Percentiles rank a stretch among this genome's conserved stretches.
Evolutionary conservation across 2,888 invertebrate genomes (phyloP).

Genomic region (Chrysopilus asiliformis): DNA sequence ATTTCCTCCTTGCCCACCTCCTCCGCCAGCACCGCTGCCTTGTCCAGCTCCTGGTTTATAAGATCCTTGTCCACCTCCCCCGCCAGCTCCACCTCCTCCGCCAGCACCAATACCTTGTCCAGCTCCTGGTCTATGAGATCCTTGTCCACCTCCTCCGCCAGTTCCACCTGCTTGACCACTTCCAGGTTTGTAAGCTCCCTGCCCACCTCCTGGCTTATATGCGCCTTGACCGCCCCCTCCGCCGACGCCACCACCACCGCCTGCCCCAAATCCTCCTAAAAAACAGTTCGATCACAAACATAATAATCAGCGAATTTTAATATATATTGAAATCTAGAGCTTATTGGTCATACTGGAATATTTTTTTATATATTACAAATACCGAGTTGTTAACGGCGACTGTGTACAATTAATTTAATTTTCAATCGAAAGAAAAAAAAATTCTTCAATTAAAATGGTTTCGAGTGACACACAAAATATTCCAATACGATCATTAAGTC

Average conservation of each 20-base stretch:
- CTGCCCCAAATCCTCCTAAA: too few species aligned
- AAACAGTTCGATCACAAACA: too few species aligned
- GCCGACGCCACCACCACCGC: slow-evolving; percentile 10
- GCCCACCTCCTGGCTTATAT: slow-evolving; percentile 26
- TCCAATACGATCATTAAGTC: too few species aligned
- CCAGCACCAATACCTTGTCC: slow-evolving; percentile 2
- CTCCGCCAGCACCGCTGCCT: neutral
- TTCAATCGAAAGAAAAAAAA: too few species aligned
- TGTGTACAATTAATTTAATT: too few species aligned
- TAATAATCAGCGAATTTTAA: too few species aligned
- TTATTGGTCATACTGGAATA: too few species aligned
- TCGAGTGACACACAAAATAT: too few species aligned
- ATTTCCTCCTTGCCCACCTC: slow-evolving; percentile 1
- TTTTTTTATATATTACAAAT: too few species aligned
- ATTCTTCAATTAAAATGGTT: too few species aligned
- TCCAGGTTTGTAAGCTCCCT: slow-evolving; percentile 35
- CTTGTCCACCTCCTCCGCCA: slow-evolving; percentile 15
- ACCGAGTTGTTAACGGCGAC: too few species aligned
- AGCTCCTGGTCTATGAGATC: slow-evolving; percentile 18
- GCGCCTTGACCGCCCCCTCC: slow-evolving; percentile 38
- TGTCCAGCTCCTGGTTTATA: neutral
- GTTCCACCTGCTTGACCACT: slow-evolving; percentile 19
- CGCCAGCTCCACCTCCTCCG: neutral
- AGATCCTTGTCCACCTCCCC: neutral
- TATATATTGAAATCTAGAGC: too few species aligned